These are phyloP conservation scores for Prolemur simus DNA, from an alignment of 2,113 vertebrate species.

Conservation along the genomic window DNA sequence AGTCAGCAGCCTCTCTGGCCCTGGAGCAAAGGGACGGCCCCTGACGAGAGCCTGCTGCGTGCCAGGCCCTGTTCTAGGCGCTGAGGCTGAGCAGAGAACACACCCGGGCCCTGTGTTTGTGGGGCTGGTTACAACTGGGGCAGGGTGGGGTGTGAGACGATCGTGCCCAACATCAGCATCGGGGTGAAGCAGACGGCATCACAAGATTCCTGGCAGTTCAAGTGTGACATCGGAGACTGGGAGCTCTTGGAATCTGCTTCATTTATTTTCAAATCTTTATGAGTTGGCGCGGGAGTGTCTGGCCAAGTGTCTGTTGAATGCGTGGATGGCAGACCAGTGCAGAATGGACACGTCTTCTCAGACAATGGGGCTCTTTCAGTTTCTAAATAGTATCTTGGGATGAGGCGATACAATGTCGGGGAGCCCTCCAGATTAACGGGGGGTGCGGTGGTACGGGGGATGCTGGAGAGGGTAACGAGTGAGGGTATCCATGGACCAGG, in stretches of 20 bases:
- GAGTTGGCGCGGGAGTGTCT: not conserved
- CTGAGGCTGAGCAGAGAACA: not conserved
- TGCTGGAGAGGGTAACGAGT: no score
- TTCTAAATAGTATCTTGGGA: not conserved
- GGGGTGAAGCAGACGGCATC: not conserved
- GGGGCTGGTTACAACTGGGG: not conserved
- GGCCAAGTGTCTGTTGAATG: not conserved
- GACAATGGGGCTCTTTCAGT: not conserved
- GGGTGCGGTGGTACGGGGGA: not conserved
- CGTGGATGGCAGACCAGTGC: not conserved
- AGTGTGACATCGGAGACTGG: not conserved
- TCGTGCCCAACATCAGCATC: not conserved
- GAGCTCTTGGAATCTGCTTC: not conserved
- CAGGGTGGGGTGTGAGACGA: not conserved
- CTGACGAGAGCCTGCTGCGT: not conserved
- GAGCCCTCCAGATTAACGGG: not conserved
- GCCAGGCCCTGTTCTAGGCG: not conserved
- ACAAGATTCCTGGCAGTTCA: not conserved
- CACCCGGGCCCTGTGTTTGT: not conserved
- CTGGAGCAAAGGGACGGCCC: not conserved
- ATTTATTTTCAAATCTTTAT: not conserved
- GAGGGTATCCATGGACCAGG: not conserved
- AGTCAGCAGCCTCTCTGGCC: not conserved
- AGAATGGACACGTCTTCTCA: not conserved
- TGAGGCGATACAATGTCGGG: not conserved